Base-by-base conservation (phyloP, 2,888 invertebrate species). In the Sthenelais limicola region DNA sequence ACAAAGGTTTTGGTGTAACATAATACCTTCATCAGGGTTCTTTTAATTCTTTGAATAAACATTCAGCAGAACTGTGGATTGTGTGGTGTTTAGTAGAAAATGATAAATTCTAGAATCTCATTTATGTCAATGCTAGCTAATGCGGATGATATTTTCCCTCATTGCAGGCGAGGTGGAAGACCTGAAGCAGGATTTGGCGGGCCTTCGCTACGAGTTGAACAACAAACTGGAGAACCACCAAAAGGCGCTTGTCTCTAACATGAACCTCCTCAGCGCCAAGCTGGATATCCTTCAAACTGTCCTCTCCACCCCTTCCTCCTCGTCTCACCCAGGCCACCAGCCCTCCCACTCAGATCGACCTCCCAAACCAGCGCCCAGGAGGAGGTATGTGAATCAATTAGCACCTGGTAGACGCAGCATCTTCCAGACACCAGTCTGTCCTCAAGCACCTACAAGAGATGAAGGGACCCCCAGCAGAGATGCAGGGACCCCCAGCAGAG, bases 111-210 rank as follows among this genome's bases (percentile, higher is more conserved):
- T 18, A 18, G 15, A 9, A 12, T 12, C 24, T 9, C 9, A 18
- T 52, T 9, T 9, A 21, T 52, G 52, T 12, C 15, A 18, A 18
- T 52, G 15, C 52, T 12, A 18, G 15, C 24, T 21, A 18, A 28
- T 56, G 21, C 18, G 21, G 21, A 9, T 52, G 35, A 4, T 18
- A 62, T 21, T 30, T 62, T 21, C 12, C 12, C 24, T 47, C 38
- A 35, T 68, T 30, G 26, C 54, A 70, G 70, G 52, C 0, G 70
- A 70, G 28, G 30, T 70, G 26, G 70, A 70, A 26, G 70, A 70
- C 15, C 43, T 70, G 43, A 70, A 70, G 43, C 70, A 70, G 43
- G 70, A 70, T 30, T 38, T 70, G 12, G 52, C 70, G 21, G 51
- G 70, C 15, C 18, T 70, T n/a, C 49, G 56, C n/a, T 70, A 26